A percentile compares a stretch with the other conserved stretches of the same genome.
phyloP scores from a whole-genome alignment of 2,113 vertebrate species.

The Apus apus region DNA sequence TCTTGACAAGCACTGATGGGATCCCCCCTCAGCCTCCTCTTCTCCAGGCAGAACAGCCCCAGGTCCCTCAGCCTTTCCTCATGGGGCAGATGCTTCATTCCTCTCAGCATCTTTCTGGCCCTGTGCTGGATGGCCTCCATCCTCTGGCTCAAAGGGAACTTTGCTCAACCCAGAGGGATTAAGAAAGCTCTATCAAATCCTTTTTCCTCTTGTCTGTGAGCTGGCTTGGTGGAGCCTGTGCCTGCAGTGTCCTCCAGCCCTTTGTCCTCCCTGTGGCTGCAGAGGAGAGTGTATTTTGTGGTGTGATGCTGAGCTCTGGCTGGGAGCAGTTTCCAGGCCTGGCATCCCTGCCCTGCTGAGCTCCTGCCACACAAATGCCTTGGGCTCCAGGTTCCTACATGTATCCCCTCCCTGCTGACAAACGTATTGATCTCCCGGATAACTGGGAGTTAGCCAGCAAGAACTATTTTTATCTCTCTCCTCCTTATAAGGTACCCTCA shows the following conservation, averaged over 20 bases:
- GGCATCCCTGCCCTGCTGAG: background rate
- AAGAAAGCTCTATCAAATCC: background rate
- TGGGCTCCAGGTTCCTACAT: background rate
- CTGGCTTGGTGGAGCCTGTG: background rate
- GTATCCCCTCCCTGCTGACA: background rate
- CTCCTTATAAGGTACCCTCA: slow-evolving; percentile 69
- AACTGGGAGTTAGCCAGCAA: slow-evolving; percentile 2
- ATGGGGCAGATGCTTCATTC: too few species aligned
- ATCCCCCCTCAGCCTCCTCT: too few species aligned
- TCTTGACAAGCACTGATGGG: too few species aligned
- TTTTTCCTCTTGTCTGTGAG: background rate
- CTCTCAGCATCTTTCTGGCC: too few species aligned
- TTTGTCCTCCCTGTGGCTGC: background rate
- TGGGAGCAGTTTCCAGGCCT: background rate
- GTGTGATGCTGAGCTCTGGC: background rate
- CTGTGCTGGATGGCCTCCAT: background rate
- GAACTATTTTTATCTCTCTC: slow-evolving; percentile 60
- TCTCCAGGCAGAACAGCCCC: too few species aligned
- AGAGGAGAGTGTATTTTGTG: background rate
- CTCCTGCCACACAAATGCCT: background rate
- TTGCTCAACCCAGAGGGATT: background rate
- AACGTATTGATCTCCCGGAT: slow-evolving; percentile 10
- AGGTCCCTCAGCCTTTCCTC: too few species aligned
- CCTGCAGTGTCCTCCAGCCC: background rate
- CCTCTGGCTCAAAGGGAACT: background rate